A percentile compares a stretch with the other conserved stretches of the same genome.
phyloP scores from a whole-genome alignment of 2,888 invertebrate species.

The Doris montereyensis region DNA sequence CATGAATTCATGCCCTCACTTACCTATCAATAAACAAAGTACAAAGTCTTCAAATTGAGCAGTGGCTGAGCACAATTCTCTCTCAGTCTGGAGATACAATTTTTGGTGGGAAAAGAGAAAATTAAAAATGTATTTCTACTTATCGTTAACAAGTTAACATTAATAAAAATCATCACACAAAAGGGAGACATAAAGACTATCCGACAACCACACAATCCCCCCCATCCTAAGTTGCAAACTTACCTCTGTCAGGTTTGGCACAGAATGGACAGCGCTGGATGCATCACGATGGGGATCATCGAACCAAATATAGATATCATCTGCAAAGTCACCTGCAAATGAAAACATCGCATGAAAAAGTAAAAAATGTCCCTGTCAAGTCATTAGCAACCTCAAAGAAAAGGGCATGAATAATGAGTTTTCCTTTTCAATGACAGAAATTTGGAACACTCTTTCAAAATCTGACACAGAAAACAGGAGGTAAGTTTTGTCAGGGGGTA shows the following conservation, averaged over 20 bases:
- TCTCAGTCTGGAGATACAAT: slow-evolving; percentile 80
- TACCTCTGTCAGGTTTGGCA: slow-evolving; percentile 81
- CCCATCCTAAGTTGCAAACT: slow-evolving; percentile 33
- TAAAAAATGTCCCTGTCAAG: too few relatives aligned
- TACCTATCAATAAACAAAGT: slow-evolving; percentile 85
- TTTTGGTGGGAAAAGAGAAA: too few relatives aligned
- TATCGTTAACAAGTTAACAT: not conserved
- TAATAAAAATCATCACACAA: too few relatives aligned
- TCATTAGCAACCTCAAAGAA: too few relatives aligned
- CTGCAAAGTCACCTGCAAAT: slow-evolving; percentile 81
- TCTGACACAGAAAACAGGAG: too few relatives aligned
- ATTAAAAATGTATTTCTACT: not conserved
- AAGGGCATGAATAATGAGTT: too few relatives aligned
- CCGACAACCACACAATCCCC: not conserved
- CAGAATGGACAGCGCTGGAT: slow-evolving; percentile 81
- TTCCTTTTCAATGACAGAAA: too few relatives aligned
- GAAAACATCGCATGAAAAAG: too few relatives aligned
- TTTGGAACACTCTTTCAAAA: too few relatives aligned
- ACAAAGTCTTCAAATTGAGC: slow-evolving; percentile 92
- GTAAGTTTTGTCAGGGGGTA: too few relatives aligned
- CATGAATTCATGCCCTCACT: not conserved
- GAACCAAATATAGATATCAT: slow-evolving; percentile 79
- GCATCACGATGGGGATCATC: slow-evolving; percentile 88
- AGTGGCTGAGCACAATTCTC: slow-evolving; percentile 82
- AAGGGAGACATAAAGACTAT: not conserved